phyloP scores from a whole-genome alignment of 2,888 invertebrate genomes.

The Diplolepis rosae region DNA sequence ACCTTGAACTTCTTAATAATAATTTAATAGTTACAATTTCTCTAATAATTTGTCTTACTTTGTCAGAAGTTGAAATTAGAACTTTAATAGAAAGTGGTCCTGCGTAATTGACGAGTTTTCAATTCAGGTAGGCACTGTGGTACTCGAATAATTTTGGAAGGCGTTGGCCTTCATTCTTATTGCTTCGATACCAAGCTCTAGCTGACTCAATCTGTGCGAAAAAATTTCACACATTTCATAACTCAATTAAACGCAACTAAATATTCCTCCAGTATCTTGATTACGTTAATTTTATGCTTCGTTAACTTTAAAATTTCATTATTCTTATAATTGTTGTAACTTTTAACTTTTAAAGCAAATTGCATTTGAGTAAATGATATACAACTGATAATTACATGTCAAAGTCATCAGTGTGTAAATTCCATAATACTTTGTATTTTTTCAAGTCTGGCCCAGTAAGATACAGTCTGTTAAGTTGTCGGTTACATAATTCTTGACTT shows the following conservation, averaged over 20 bases:
- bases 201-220: not conserved
- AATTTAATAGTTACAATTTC: not conserved
- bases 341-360: not conserved
- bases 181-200: not conserved
- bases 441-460: not conserved
- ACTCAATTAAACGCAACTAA: not conserved
- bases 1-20: not conserved
- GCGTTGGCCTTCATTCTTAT: constrained; percentile 15
- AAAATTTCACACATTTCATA: not conserved
- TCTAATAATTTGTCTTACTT: not conserved
- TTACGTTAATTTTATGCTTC: not conserved
- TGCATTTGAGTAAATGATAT: not conserved
- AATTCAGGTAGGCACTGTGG: not conserved
- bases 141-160: not conserved
- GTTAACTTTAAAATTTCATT: not conserved
- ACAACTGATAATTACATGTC: not conserved
- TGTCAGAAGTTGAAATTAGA: not conserved
- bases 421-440: not conserved
- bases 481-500: constrained; percentile 23
- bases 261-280: not conserved
- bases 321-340: not conserved
- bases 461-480: not conserved
- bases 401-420: not conserved
- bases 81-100: constrained; percentile 7
- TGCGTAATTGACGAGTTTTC: not conserved